These are phyloP conservation scores for Diadema setosum DNA, from an alignment of 35 echinoderm and acorn worm genomes.

Conservation along the genomic window DNA sequence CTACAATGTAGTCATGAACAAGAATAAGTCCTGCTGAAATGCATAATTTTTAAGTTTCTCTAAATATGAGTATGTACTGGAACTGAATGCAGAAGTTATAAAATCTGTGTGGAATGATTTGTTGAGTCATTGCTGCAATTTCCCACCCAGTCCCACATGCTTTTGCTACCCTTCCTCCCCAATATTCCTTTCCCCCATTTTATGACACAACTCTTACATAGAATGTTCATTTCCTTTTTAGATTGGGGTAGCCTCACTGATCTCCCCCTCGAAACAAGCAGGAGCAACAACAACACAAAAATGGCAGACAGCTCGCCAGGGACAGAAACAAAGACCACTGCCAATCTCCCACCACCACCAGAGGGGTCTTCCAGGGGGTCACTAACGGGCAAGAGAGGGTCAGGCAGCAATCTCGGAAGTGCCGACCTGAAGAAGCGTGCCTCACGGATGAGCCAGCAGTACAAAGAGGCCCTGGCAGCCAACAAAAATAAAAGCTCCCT, in stretches of 20 bases:
- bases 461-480: slow-evolving; percentile 40
- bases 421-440: background rate
- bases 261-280: slow-evolving; percentile 10
- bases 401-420: background rate
- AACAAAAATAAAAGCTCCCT: slow-evolving; percentile 38
- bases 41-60: too few species aligned
- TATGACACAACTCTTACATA: too few species aligned
- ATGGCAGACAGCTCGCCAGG: background rate
- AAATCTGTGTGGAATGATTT: too few species aligned
- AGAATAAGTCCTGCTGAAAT: too few species aligned
- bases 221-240: background rate
- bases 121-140: too few species aligned
- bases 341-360: background rate
- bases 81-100: too few species aligned
- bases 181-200: too few species aligned
- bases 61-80: too few species aligned
- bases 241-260: background rate
- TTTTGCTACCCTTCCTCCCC: too few species aligned
- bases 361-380: background rate
- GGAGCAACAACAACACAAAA: background rate
- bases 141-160: too few species aligned
- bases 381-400: background rate
- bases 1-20: too few species aligned
- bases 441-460: slow-evolving; percentile 19
- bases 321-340: background rate